These are phyloP conservation scores for Cassiopea andromeda DNA, from an alignment of 30 jellyfish, hydroid and myxozoan genomes.

Conservation along the genomic window DNA sequence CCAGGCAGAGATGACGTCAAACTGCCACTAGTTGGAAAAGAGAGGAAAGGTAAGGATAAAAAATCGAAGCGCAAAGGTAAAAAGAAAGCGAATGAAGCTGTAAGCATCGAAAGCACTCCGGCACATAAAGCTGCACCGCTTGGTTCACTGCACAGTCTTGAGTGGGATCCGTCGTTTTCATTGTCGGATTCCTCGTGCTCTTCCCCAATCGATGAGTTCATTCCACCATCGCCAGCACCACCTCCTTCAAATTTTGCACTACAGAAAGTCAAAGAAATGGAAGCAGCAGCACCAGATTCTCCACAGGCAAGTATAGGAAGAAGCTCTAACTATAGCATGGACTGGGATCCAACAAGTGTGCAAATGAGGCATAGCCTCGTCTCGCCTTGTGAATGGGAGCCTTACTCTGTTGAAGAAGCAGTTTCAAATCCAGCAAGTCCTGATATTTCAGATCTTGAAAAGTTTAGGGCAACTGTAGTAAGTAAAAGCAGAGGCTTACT, in stretches of 20 bases:
- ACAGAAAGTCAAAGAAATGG: constrained; percentile 62
- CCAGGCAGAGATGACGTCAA: constrained; percentile 22
- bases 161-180: constrained; percentile 82
- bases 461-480: neutral
- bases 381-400: constrained; percentile 89
- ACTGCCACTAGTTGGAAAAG: constrained; percentile 23
- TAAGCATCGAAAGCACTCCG: constrained; percentile 49
- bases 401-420: constrained; percentile 79
- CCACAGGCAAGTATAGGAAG: constrained; percentile 72
- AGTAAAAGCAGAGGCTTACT: neutral
- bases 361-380: constrained; percentile 71
- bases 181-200: constrained; percentile 79
- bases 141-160: constrained; percentile 48
- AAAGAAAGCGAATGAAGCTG: constrained; percentile 10
- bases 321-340: constrained; percentile 78
- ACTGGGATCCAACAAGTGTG: constrained; percentile 91
- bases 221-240: constrained; percentile 74
- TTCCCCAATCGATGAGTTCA: constrained; percentile 70
- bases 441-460: constrained; percentile 20
- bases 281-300: constrained; percentile 53
- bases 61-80: constrained; percentile 19
- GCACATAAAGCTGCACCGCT: constrained; percentile 32
- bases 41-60: constrained; percentile 17
- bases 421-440: constrained; percentile 70
- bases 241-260: constrained; percentile 72